Conservation (phyloP, 2,113 vertebrate species). For the Manacus vitellinus region DNA sequence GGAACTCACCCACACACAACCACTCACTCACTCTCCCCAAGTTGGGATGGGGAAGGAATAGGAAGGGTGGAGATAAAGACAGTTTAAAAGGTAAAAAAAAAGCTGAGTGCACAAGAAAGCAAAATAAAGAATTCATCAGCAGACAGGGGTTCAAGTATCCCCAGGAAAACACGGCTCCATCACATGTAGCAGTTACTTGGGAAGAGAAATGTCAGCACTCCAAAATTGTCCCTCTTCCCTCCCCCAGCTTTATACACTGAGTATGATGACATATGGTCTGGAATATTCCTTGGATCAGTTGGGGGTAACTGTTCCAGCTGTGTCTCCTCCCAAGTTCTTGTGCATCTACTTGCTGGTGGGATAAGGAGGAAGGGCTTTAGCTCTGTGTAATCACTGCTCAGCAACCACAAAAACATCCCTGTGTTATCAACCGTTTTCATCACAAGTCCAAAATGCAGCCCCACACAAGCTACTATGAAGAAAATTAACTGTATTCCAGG, state of each 20-base stretch:
- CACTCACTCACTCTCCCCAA: accelerated
- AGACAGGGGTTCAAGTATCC: not conserved
- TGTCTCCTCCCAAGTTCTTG: not conserved
- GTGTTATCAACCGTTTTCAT: not conserved
- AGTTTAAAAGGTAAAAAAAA: not conserved
- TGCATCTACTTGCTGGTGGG: not conserved
- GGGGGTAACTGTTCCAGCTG: not conserved
- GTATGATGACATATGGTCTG: not conserved
- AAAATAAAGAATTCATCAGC: not conserved
- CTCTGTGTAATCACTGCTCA: not conserved
- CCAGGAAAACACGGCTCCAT: not conserved
- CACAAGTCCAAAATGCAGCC: not conserved
- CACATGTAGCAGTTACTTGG: not conserved
- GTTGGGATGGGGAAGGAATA: not conserved
- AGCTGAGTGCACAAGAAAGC: not conserved
- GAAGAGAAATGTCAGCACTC: not conserved
- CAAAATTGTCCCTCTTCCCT: not conserved
- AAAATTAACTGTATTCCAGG: not conserved
- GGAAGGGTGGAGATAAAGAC: not conserved
- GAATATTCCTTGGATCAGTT: not conserved
- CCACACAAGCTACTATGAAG: not conserved
- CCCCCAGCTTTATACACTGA: not conserved
- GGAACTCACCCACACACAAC: not conserved
- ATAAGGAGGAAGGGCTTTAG: not conserved
- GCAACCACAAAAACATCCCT: not conserved